Base-by-base conservation (phyloP, 2,113 vertebrate species). In the Beaufortia kweichowensis region DNA sequence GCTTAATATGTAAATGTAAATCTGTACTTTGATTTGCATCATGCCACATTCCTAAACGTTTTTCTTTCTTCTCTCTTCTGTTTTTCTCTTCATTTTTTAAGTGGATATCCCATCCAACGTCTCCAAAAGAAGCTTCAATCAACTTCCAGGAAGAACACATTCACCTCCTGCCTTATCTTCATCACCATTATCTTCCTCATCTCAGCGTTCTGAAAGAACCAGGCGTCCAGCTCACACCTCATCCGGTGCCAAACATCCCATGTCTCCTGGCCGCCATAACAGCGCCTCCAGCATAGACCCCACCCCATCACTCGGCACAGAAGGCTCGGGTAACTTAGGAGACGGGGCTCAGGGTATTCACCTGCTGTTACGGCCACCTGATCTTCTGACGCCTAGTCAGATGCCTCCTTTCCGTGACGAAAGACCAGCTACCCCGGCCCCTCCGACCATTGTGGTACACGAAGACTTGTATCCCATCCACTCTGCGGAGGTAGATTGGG, bases 331-430 rank as follows among this genome's bases (percentile, higher is more conserved):
- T 1, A 87, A 85, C 75, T 83, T 89, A 26, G 79, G 78, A 0
- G 89, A 91, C 31, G 88, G 89, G 0, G 91, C 91, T 66, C 92
- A 92, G 79, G 92, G 92, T 35, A 93, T 93, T 78, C 92, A 92
- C 82, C 87, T 92, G 26, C 82, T 93, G 14, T 82, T 93, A 63
- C 86, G 88, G 57, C 90, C 92, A 19, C 92, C 90, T 0, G 90
- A 92, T 77, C 72, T 90, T 2, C 86, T 88, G n/a, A 85, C 90
- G 77, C 85, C 56, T 60, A 94, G 91, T 85, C 91, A 90, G 1
- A 86, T 88, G 46, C 91, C 92, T 46, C 87, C 87, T 3, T 80
- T 84, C 0, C 88, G 86, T 71, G 90, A 89, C 0, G 84, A 87
- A 56, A 76, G 83, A 29, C 88, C 90, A 78, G 92, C 94, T 24